Conservation (phyloP, 64 coral and sea anemone genomes). For the Pachyseris speciosa region DNA sequence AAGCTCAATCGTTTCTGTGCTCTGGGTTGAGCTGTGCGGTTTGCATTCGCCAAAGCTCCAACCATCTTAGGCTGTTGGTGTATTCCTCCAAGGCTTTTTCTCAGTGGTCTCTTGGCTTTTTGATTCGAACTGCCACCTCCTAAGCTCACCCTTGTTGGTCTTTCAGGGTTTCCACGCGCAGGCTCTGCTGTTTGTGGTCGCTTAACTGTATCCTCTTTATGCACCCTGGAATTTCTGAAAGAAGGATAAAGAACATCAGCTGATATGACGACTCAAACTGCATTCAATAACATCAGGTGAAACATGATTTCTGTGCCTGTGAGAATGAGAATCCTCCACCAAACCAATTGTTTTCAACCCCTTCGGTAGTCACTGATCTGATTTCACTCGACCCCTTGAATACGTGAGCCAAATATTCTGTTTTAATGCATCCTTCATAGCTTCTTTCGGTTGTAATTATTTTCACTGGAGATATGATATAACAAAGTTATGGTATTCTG, state of each 20-base stretch:
- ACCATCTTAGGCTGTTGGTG: neutral
- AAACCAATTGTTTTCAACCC: too few species aligned
- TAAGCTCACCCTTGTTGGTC: neutral
- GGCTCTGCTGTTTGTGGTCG: neutral
- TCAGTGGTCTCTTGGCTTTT: neutral
- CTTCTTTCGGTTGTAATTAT: too few species aligned
- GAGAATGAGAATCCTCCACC: too few species aligned
- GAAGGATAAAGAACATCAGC: neutral
- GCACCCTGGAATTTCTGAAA: neutral
- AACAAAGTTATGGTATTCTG: too few species aligned
- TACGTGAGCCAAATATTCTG: too few species aligned
- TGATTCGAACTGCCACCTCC: neutral
- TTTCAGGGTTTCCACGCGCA: neutral
- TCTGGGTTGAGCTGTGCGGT: constrained; percentile 5
- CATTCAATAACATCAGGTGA: too few species aligned
- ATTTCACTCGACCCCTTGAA: too few species aligned
- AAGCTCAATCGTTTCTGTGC: constrained; percentile 27
- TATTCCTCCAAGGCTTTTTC: constrained; percentile 10
- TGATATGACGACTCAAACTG: too few species aligned
- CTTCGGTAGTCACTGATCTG: too few species aligned
- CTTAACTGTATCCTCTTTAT: neutral
- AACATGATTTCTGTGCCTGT: too few species aligned
- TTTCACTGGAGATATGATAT: too few species aligned
- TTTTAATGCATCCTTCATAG: too few species aligned
- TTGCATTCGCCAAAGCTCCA: neutral